Evolutionary conservation across 2,113 vertebrate species (phyloP).

Genomic region (Pterocles gutturalis): DNA sequence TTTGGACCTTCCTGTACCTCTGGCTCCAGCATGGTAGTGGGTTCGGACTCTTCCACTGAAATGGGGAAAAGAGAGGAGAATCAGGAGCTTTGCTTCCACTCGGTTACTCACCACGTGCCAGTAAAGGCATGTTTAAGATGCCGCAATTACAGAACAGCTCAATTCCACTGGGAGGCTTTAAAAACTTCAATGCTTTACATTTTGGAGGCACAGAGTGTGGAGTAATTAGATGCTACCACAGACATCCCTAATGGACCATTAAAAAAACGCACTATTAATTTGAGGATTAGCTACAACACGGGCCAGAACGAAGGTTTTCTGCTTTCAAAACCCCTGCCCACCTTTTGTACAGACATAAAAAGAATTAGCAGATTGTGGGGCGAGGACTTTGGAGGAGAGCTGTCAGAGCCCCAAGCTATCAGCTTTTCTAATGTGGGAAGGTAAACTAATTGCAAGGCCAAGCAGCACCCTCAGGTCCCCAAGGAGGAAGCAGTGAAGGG

Average conservation of each 20-base stretch:
- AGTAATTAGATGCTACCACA: slow-evolving; percentile 58
- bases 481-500: not conserved
- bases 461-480: slow-evolving; percentile 15
- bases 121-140: not conserved
- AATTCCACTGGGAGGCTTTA: slow-evolving; percentile 31
- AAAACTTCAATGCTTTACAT: slow-evolving; percentile 39
- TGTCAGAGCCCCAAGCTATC: slow-evolving; percentile 21
- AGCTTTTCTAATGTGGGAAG: slow-evolving; percentile 9
- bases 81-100: not conserved
- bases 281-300: slow-evolving; percentile 36
- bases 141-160: slow-evolving; percentile 33
- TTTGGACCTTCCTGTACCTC: slow-evolving; percentile 66
- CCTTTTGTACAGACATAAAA: slow-evolving; percentile 22
- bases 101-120: not conserved
- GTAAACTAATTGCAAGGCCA: slow-evolving; percentile 23
- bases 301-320: slow-evolving; percentile 10
- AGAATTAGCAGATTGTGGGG: not conserved
- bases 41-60: slow-evolving; percentile 72
- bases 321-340: slow-evolving; percentile 29
- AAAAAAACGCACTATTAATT: slow-evolving; percentile 42
- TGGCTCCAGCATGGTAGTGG: slow-evolving; percentile 61
- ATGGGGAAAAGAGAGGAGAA: not conserved
- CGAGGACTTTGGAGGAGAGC: not conserved
- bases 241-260: slow-evolving; percentile 53
- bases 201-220: slow-evolving; percentile 18